Base-by-base conservation (phyloP, 2,888 invertebrate species). In the Drosophila affinis region DNA sequence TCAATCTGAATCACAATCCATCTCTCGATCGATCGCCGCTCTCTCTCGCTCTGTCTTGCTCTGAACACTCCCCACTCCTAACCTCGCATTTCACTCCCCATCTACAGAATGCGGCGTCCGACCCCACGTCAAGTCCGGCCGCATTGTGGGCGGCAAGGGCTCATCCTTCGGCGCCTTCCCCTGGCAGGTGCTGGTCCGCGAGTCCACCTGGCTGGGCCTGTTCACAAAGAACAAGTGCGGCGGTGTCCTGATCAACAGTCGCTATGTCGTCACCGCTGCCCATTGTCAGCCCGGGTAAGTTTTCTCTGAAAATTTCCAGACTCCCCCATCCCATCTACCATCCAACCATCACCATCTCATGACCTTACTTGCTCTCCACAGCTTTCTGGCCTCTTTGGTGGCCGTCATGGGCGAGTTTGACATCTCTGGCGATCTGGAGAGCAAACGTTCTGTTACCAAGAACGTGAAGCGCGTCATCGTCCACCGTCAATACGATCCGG, bases 171-270 rank as follows among this genome's bases (percentile, higher is more conserved):
- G 98, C 3, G 96, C 96, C 88, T 98, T 96, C 95, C 98, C 98
- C 0, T 98, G 98, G 98, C 98, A 98, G 89, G 98, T 97, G 1
- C 93, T 98, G 29, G 97, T 98, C 0, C 93, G 97, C 45, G 98
- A 98, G 92, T 96, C 97, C 2, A 98, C 98, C 0, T 98, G 98
- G 98, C 93, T 98, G 49, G 98, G 98, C 0, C 94, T 98, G 21
- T 97, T 98, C 92, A 97, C 97, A 54, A 98, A 98, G 92, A 98
- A 98, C 92, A 98, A 98, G 92, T 98, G 98, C 89, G 98, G 98
- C 1, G 98, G 98, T 3, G 98, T 98, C 0, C 94, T 98, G n/a
- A 97, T 98, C 84, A 96, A 97, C 44, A 95, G 94, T 83, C 94
- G 95, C 91, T 98, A 95, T 89, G 97, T 98, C 5, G 95, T 98